Base-by-base conservation (phyloP, 2,888 invertebrate species). In the Cosmia trapezina region DNA sequence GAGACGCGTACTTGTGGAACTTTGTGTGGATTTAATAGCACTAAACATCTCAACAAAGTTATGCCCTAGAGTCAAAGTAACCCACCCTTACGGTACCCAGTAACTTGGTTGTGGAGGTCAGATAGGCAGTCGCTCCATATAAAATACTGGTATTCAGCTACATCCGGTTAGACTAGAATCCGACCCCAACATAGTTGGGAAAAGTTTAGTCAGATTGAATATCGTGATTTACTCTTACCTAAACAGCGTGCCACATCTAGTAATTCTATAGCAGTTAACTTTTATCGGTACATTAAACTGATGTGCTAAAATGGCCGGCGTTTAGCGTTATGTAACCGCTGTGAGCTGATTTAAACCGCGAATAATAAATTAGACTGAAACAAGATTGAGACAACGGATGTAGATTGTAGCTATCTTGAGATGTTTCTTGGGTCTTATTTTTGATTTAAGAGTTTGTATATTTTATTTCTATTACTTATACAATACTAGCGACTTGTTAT, bases 251-350 rank as follows among this genome's bases (percentile, higher is more conserved):
- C 12, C 69, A 28, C 41, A 47, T 60, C 45, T 19, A 79, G 59
- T 28, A 33, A 56, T 43, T 47, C 45, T 47, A 56, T 37, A 70
- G 17, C 61, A n/a, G 7, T 78, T 49, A 43, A 61, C 4, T 41
- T 57, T 60, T 66, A 66, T 80, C 47, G 17, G 6, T 60, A 14
- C 37, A 41, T 63, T 66, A 11, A 53, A 51, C 37, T n/a, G 49
- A 67, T 62, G 61, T 49, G 61, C 12, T 47, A 68, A 70, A 76
- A 71, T 70, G 67, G 51, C 60, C 5, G 37, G 57, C 71, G 45
- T 37, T 84, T 66, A 81, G 51, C 8, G 33, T 82, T 84, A 73
- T 56, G 67, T 73, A 76, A 84, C 59, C 19, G 19, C 57, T 41
- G 33, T 41, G 73, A 60, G 47, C 14, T 49, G 70, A 73, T 72